Evolutionary conservation across 2,888 invertebrate genomes (phyloP), one percentile per base, ranked within the genome.

Genomic region (Microplitis manilae): DNA sequence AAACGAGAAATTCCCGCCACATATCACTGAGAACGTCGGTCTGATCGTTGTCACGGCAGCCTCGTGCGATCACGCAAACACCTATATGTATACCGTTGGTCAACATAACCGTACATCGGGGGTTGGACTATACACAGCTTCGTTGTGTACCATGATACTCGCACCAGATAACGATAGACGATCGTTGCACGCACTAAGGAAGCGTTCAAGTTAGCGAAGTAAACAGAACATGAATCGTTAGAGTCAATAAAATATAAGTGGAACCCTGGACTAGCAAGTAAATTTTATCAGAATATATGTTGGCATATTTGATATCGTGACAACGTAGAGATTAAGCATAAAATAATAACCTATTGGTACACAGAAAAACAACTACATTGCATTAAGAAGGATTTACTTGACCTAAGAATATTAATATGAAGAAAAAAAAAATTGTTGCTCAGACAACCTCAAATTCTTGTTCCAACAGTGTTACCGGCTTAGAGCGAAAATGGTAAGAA

Each of bases 1-100:
- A 82, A 82, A 80, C 79, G 82, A 82, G 82, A 79, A 81, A 82
- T 83, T 82, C 80, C 80, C 67, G 72, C 77, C 81, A 78, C 81
- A 79, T 79, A 77, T 68, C 72, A 74, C 77, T 67, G 77, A 76
- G 74, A 80, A 79, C 75, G 76, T 80, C 81, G 60, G 75, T 72
- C 62, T 77, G 81, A 81, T 80, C 75, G 79, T 81, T 78, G 81
- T 82, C 81, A 80, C 73, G 17, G 61, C 75, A 68, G 61, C 39
- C 75, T 69, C 39, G 60, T 17, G 62, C 71, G 17, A 64, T 62
- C 75, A 70, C 70, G 50, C 62, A 41, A 73, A 75, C 76, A 50
- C 50, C 2, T 50, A 73, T 61, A 75, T 62, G n/a, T 68, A 38
- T 73, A 40, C 13, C n/a, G 73, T 68, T 72, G 70, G 73, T 73